Conservation (phyloP, 2,888 invertebrate species). For the Nasonovia ribisnigri region DNA sequence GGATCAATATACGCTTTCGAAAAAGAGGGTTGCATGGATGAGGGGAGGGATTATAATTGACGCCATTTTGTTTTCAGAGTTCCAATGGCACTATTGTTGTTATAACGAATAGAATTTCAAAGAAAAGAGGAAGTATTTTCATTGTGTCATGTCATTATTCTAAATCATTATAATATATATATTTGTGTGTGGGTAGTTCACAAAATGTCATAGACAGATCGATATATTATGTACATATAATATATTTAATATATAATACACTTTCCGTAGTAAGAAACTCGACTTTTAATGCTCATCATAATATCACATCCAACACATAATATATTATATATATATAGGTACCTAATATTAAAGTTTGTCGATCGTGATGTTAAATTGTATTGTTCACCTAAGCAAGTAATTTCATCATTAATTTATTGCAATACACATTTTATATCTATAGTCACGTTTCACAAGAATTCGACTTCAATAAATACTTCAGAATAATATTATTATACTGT, state of each 20-base stretch:
- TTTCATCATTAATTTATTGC: neutral
- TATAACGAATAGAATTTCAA: slow-evolving; percentile 39
- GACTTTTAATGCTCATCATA: neutral
- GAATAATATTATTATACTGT: neutral
- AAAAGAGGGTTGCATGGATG: slow-evolving; percentile 49
- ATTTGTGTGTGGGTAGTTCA: neutral
- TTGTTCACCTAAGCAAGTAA: neutral
- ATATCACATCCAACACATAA: neutral
- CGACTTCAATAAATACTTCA: neutral
- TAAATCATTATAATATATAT: neutral
- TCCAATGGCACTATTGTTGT: slow-evolving; percentile 56
- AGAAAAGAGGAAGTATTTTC: slow-evolving; percentile 16
- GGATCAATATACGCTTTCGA: slow-evolving; percentile 53
- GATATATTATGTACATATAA: neutral
- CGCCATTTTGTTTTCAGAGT: slow-evolving; percentile 63
- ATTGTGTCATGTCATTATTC: neutral
- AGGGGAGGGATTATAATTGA: slow-evolving; percentile 59
- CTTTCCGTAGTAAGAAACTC: neutral
- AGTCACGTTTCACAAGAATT: neutral
- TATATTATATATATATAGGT: too few relatives aligned
- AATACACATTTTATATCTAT: neutral
- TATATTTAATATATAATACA: neutral
- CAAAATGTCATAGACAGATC: neutral
- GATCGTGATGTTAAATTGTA: neutral
- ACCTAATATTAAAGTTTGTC: neutral